Base-by-base conservation (phyloP, 2,113 vertebrate genomes). In the Enhydra lutris region DNA sequence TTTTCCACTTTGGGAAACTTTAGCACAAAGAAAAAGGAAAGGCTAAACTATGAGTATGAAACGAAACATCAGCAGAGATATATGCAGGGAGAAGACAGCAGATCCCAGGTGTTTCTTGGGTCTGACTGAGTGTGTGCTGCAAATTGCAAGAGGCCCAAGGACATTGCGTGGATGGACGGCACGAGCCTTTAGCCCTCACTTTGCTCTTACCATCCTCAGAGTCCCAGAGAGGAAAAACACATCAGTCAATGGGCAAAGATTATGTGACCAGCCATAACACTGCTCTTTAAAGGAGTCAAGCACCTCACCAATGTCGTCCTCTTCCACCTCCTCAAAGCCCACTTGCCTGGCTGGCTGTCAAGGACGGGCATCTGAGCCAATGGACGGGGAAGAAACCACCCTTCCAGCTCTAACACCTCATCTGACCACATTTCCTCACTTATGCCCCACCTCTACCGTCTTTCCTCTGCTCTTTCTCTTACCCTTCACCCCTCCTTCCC, bases 11-110 rank as follows among this genome's bases (percentile, higher is more conserved):
- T 84, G 65, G 55, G 63, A 84, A 93, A 69, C 80, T 86, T 24
- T 67, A 78, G 82, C 71, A 63, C 78, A 42, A 57, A 78, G 61
- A 88, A 96, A 74, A 84, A 80, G 76, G 39, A 74, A 83, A 97
- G 82, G 52, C 42, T 90, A 90, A 93, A 69, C 17, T 45, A 24
- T 15, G n/a, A 4, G 55, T 90, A 18, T 92, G 65, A 63, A 84
- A 79, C 55, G 61, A 84, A 93, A 36, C 3, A 34, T 93, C 50
- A 42, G n/a, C 55, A 45, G 39, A 90, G 90, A 67, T 42, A 12
- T 12, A 26, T 4, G 39, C 57, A 12, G 50, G 36, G 57, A 47
- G 36, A 65, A 87, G 89, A 13, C 82, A 42, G 26, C 57, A 88
- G 57, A 39, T 4, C n/a, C 8, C 59, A 57, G 67, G 29, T 47